Conservation (phyloP, 2,113 vertebrate genomes). For the Otolemur garnettii region DNA sequence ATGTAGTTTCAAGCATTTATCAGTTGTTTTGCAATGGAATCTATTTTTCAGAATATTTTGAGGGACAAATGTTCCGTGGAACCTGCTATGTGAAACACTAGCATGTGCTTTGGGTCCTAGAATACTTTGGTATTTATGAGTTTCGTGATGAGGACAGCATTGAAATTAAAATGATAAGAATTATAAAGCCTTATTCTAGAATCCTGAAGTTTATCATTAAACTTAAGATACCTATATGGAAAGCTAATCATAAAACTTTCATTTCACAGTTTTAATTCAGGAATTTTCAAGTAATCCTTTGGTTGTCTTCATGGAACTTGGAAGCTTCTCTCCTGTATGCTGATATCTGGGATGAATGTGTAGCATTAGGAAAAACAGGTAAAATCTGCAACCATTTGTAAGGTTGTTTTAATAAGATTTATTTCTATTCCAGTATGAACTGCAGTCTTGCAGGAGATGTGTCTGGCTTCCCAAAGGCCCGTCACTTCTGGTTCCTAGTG, state of each 20-base stretch:
- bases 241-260: not conserved
- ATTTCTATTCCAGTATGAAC: not conserved
- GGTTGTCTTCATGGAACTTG: not conserved
- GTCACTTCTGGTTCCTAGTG: not conserved
- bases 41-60: slow-evolving; percentile 15
- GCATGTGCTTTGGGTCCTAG: not conserved
- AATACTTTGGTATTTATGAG: not conserved
- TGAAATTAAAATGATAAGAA: slow-evolving; percentile 39
- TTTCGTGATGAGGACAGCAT: not conserved
- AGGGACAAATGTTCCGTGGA: not conserved
- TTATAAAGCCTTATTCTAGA: not conserved
- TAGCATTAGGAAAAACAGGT: not conserved
- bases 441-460: not conserved
- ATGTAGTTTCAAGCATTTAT: slow-evolving; percentile 21
- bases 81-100: slow-evolving; percentile 27
- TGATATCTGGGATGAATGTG: not conserved
- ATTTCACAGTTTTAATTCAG: slow-evolving; percentile 9
- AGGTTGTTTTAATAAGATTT: not conserved
- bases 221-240: not conserved
- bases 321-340: not conserved
- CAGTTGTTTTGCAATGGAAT: slow-evolving; percentile 22
- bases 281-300: not conserved
- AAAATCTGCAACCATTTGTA: not conserved
- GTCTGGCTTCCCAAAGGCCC: not conserved
- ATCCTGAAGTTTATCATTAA: slow-evolving; percentile 31